A percentile compares a stretch with the other conserved stretches of the same genome.
phyloP scores from a whole-genome alignment of 2,113 vertebrate species.

The Phrynosoma blainvillii region DNA sequence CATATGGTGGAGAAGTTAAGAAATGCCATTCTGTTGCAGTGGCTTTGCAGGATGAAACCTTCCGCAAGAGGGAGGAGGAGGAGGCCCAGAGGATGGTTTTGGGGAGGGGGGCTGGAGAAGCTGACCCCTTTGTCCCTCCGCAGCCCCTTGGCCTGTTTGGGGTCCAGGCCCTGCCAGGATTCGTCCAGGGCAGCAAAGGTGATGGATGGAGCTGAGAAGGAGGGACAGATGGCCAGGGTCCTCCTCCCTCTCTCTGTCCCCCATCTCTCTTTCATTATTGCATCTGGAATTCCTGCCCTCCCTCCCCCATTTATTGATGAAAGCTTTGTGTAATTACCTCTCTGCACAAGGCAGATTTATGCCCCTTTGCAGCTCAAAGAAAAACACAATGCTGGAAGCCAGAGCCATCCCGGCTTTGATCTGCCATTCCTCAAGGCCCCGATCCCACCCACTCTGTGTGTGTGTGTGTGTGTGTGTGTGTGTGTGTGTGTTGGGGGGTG shows the following conservation, averaged over 20 bases:
- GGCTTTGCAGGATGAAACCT: not conserved
- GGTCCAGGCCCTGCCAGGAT: constrained; percentile 61
- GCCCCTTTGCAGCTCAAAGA: constrained; percentile 24
- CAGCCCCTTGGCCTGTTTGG: not conserved
- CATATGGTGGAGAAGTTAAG: constrained; percentile 1
- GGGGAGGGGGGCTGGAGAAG: too few relatives aligned
- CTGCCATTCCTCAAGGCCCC: not conserved
- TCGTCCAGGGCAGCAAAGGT: constrained; percentile 75
- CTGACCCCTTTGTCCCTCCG: too few relatives aligned
- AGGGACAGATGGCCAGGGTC: constrained; percentile 77
- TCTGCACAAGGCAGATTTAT: constrained; percentile 27
- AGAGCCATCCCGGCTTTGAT: not conserved
- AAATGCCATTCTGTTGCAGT: constrained; percentile 1
- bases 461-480: not conserved
- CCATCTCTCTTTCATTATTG: constrained; percentile 39
- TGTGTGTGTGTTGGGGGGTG: not conserved
- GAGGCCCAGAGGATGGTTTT: too few relatives aligned
- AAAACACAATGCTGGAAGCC: not conserved
- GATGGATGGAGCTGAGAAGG: constrained; percentile 71
- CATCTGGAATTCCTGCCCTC: constrained; percentile 16
- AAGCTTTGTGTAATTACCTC: constrained; percentile 51
- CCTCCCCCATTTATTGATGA: constrained; percentile 46
- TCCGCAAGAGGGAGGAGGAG: too few relatives aligned
- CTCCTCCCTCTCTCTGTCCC: constrained; percentile 2
- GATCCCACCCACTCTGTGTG: too few relatives aligned